Evolutionary conservation across 2,888 invertebrate genomes (phyloP).

Genomic region (Hoplodrina blanda): DNA sequence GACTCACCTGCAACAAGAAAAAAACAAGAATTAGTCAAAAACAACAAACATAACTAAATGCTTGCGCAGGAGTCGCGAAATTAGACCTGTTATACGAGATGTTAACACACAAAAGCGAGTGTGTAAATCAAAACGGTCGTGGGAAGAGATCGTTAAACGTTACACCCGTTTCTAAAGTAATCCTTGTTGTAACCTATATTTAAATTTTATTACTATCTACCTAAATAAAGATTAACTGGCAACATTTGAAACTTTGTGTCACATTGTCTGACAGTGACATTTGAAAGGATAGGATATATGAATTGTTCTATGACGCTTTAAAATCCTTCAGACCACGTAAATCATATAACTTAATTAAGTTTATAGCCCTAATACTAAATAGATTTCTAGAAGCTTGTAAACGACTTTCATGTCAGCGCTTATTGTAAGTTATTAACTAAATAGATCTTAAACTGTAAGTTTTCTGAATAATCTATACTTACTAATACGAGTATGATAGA

Average conservation of each 20-base stretch:
- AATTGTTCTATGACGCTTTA: not conserved
- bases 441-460: too few species aligned
- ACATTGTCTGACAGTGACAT: constrained; percentile 27
- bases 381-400: not conserved
- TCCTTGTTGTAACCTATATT: constrained; percentile 51
- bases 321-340: not conserved
- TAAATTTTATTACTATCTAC: constrained; percentile 32
- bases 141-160: constrained; percentile 58
- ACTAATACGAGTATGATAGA: too few species aligned
- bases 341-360: not conserved
- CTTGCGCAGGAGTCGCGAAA: constrained; percentile 45
- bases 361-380: not conserved
- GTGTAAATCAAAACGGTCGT: constrained; percentile 63
- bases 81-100: constrained; percentile 49
- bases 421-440: too few species aligned
- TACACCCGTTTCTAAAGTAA: constrained; percentile 46
- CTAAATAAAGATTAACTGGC: constrained; percentile 30
- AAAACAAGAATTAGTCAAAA: constrained; percentile 58
- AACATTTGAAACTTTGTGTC: constrained; percentile 23
- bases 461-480: too few species aligned
- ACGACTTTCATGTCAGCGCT: too few species aligned
- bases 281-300: not conserved
- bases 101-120: constrained; percentile 48
- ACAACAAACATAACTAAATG: constrained; percentile 32
- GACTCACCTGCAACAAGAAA: constrained; percentile 75